Base-by-base conservation (phyloP, 2,113 vertebrate species). In the Microtus pennsylvanicus region DNA sequence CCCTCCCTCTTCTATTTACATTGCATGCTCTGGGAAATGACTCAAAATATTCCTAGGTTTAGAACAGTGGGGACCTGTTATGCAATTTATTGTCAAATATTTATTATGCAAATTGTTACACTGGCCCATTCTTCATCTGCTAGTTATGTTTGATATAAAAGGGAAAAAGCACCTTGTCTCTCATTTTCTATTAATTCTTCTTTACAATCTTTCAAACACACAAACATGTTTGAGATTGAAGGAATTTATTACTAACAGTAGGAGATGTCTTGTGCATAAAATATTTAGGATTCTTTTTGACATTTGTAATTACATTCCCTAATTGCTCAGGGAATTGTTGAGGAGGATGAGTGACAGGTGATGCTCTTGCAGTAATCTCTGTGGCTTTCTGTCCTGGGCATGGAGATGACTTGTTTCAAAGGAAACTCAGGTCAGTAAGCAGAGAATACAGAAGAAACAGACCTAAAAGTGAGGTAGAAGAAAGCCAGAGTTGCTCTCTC, bases 11-110 rank as follows among this genome's bases (percentile, higher is more conserved):
- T 94, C 21, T 93, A 0, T 67, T 96, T 97, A 65, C 19, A 96
- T 38, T 81, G 50, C 82, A 3, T 90, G 12, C 78, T 95, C 58
- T 95, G 42, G 63, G 38, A 75, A 92, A 74, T 96, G 93, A 94
- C 89, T 55, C 42, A 61, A 97, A 96, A 93, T 97, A 98, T 77
- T 89, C 72, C 88, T 91, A 89, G 96, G 24, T 94, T 97, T 96
- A 63, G 89, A 94, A 58, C 88, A 92, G 50, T 87, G 90, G 75
- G 63, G 89, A 74, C 55, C 50, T 95, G 90, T 94, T 94, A 45
- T 50, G 33, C 6, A 19, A 70, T 97, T 96, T 94, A 63, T 97
- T 76, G 47, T 52, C 55, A 90, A 86, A 0, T 72, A 77, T 95
- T 97, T 97, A 45, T 95, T 94, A 95, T 50, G 47, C 90, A 97